Conservation (phyloP, 2,797 vertebrate species). For the Geotrypetes seraphini region DNA sequence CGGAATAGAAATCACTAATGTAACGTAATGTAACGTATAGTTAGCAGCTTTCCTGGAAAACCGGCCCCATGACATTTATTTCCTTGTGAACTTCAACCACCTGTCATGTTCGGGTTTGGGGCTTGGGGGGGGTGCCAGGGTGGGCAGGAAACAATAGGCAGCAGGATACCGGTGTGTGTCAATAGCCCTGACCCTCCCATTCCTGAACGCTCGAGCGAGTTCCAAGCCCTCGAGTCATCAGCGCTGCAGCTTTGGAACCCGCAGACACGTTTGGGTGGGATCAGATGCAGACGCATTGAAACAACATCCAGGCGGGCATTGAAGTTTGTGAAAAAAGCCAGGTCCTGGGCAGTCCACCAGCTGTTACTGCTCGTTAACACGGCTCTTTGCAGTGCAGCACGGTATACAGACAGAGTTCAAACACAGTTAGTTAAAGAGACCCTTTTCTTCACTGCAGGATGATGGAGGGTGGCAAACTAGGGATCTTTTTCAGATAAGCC, state of each 20-base stretch:
- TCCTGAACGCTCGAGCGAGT: conserved; percentile 66
- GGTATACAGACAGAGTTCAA: too few species aligned
- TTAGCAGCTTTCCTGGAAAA: conserved; percentile 64
- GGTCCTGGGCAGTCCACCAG: too few species aligned
- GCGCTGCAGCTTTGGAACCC: conserved; percentile 27
- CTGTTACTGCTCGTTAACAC: too few species aligned
- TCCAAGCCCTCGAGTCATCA: conserved; percentile 38
- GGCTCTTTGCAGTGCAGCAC: too few species aligned
- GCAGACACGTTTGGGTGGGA: conserved; percentile 35
- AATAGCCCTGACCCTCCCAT: conserved; percentile 68
- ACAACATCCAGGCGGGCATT: conserved; percentile 23
- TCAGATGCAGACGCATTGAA: conserved; percentile 36
- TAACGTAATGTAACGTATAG: too few species aligned
- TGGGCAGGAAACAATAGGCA: conserved; percentile 72
- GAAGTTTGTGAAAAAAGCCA: conserved; percentile 24
- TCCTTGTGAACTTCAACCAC: conserved; percentile 67
- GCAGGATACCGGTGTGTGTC: conserved; percentile 70
- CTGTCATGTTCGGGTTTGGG: conserved; percentile 64
- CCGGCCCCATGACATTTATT: conserved; percentile 56
- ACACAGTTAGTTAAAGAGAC: too few species aligned
- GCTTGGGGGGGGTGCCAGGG: conserved; percentile 52
- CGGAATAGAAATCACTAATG: too few species aligned
- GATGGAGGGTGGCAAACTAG: too few species aligned
- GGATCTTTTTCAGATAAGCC: too few species aligned
- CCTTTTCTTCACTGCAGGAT: too few species aligned